Conservation (phyloP, 2,797 vertebrate genomes). For the Thamnophis elegans region DNA sequence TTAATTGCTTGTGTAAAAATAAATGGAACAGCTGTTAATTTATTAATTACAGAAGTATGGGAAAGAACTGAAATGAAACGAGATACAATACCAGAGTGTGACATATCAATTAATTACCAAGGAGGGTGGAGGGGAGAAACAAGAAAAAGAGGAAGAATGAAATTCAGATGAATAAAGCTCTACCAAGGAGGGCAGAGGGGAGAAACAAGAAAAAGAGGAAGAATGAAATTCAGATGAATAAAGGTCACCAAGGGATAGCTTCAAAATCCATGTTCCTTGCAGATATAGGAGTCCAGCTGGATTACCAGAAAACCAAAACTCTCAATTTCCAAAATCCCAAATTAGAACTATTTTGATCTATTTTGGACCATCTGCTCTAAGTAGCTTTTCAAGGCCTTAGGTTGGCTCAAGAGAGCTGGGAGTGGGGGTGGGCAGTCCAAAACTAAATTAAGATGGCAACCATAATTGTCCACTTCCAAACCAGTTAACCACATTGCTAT, state of each 20-base stretch:
- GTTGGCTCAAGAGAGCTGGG: background rate
- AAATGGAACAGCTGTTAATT: slow-evolving; percentile 76
- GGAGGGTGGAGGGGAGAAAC: background rate
- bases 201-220: background rate
- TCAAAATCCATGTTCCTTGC: background rate
- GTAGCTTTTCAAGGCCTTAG: background rate
- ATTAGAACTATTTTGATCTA: too few relatives aligned
- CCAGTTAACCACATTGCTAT: too few relatives aligned
- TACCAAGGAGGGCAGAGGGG: background rate
- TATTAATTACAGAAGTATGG: slow-evolving; percentile 79
- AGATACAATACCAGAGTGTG: slow-evolving; percentile 42
- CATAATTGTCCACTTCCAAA: background rate
- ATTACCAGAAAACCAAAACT: background rate
- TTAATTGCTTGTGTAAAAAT: slow-evolving; percentile 76
- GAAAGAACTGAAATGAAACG: slow-evolving; percentile 33
- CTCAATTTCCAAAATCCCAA: background rate
- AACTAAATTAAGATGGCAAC: background rate
- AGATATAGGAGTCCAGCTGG: background rate
- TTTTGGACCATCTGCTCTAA: background rate
- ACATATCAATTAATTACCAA: slow-evolving; percentile 51
- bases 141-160: slow-evolving; percentile 27
- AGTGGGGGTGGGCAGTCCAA: accelerated
- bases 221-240: slow-evolving; percentile 64
- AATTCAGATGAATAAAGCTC: slow-evolving; percentile 61
- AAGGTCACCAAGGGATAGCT: slow-evolving; percentile 52